Percentiles rank a stretch among this genome's conserved stretches.
Conservation (phyloP, 2,113 vertebrate species). For the Dromiciops gliroides region DNA sequence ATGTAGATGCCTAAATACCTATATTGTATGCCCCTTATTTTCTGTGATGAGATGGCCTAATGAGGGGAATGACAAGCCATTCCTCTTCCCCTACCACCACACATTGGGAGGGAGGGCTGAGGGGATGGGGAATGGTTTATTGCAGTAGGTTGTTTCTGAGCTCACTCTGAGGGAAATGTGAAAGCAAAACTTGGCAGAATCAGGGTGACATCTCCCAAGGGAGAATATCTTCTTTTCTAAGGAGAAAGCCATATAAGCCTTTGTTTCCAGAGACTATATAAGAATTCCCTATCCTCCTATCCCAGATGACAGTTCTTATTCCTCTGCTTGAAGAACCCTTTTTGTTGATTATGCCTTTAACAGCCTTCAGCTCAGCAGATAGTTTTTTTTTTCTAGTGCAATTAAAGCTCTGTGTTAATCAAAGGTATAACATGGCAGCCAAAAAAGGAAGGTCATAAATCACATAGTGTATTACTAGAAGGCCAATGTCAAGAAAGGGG, state of each 20-base stretch:
- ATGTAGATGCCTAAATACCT: not conserved
- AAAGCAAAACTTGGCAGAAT: not conserved
- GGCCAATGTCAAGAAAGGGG: not conserved
- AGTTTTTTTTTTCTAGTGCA: not conserved
- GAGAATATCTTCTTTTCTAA: not conserved
- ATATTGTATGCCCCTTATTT: not conserved
- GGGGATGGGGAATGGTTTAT: not conserved
- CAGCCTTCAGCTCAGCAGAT: not conserved
- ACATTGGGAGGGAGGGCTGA: not conserved
- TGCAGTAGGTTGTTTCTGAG: not conserved
- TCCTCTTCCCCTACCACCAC: not conserved
- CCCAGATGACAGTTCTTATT: not conserved
- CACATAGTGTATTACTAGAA: not conserved
- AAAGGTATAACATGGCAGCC: not conserved
- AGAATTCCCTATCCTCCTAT: not conserved
- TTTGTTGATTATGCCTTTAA: not conserved
- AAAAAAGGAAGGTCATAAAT: not conserved
- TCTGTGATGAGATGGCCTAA: not conserved
- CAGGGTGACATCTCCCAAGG: not conserved
- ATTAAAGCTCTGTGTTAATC: not conserved
- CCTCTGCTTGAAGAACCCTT: not conserved
- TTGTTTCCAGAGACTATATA: not conserved
- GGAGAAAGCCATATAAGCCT: not conserved
- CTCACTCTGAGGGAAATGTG: not conserved
- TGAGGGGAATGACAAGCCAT: not conserved